Base-by-base conservation (phyloP, 1,140 invertebrate species). In the Harpegnathos saltator region DNA sequence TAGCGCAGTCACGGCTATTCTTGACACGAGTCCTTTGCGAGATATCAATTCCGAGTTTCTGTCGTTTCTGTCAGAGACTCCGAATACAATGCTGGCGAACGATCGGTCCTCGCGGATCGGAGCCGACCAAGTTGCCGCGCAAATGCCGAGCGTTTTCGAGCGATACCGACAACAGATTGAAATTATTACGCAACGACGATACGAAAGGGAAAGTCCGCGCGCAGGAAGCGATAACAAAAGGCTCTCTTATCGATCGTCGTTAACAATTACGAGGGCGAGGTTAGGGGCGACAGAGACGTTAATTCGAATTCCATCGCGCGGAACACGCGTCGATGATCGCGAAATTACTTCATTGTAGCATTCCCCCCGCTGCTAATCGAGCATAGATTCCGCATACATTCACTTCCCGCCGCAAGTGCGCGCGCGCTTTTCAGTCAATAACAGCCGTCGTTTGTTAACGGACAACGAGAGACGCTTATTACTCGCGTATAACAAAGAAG, bases 191-290 rank as follows among this genome's bases (percentile, higher is more conserved):
- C 61, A 38, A 66, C 48, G 19, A 71, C 17, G 26, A 78, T 78
- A 19, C 9, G 65, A 80, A 59, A 71, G 65, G 1, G 52, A 69
- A 71, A 71, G 48, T n/a, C 12, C 3, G 7, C 14, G 7, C 14
- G 17, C 22, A 3, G 65, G 75, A 80, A 80, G 15, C 69, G 22
- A 59, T 71, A 80, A 80, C 22, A 71, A 80, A 80, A 29, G 52
- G 14, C 65, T 0, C 65, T 0, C 38, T 80, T 71, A 59, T 80
- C 33, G 22, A 58, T 68, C 38, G 24, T 17, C 0, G 0, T 29
- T 68, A 29, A 44, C 33, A 44, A 44, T 11, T 3, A n/a, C n/a
- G n/a, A n/a, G n/a, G 17, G 38, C 38, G n/a, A 52, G 19, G 22
- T 54, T 44, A 65, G 14, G 7, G 17, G 3, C 12, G 14, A 71